phyloP scores from a whole-genome alignment of 2,888 invertebrate genomes.

The Microctonus hyperodae region DNA sequence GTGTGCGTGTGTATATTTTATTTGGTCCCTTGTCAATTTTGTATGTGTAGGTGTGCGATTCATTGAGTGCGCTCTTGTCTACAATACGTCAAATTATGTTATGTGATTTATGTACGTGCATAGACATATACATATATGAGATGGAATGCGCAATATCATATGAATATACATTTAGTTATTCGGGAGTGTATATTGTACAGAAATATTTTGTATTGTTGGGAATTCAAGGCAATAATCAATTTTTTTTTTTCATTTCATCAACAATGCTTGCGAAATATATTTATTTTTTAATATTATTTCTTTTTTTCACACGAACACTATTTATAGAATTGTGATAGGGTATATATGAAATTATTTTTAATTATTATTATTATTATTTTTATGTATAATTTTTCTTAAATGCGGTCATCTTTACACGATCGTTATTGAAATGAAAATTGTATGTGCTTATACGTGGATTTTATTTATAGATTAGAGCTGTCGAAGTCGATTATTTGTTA shows the following conservation, averaged over 20 bases:
- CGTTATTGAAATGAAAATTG: neutral
- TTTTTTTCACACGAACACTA: no score
- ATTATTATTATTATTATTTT: neutral
- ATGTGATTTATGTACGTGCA: neutral
- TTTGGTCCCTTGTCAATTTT: conserved; percentile 21
- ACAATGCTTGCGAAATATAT: no score
- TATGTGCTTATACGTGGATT: no score
- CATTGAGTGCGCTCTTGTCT: neutral
- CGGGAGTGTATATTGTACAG: neutral
- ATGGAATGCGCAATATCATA: neutral
- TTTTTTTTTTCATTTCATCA: no score
- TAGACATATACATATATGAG: neutral
- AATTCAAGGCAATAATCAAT: no score
- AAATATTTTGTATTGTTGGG: no score
- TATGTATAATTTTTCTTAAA: neutral
- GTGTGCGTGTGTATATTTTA: neutral
- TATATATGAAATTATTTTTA: neutral
- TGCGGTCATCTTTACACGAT: neutral
- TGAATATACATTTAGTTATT: neutral
- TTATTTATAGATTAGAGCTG: neutral
- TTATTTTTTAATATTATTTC: no score
- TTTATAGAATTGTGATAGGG: neutral
- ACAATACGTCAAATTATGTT: neutral
- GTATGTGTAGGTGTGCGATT: neutral
- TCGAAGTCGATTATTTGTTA: neutral